These are phyloP conservation scores for Setophaga petechia DNA, from an alignment of 2,113 vertebrate genomes.

Conservation along the genomic window DNA sequence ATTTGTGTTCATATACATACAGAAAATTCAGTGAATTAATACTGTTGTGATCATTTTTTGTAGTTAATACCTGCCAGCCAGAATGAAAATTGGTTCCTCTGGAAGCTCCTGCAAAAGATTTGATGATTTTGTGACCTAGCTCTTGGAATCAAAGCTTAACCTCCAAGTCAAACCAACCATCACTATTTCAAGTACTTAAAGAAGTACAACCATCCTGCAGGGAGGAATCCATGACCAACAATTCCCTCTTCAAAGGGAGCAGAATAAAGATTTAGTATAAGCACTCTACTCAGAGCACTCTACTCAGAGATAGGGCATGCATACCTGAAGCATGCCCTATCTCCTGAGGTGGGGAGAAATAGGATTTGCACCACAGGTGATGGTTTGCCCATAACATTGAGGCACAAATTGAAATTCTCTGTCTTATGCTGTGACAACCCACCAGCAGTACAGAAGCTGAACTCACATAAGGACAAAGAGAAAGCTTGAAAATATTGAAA, in stretches of 20 bases:
- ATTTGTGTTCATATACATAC: not conserved
- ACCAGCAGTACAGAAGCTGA: not conserved
- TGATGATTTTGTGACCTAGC: not conserved
- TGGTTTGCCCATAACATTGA: not conserved
- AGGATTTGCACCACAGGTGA: not conserved
- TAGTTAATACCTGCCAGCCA: not conserved
- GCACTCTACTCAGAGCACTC: not conserved
- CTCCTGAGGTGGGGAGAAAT: not conserved
- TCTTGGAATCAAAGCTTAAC: not conserved
- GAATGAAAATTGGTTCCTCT: not conserved
- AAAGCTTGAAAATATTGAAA: not conserved
- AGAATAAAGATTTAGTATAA: not conserved
- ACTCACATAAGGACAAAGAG: not conserved
- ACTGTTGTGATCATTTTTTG: not conserved
- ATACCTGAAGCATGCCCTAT: not conserved
- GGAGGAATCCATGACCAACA: not conserved
- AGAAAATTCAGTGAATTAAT: not conserved
- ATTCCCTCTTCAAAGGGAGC: not conserved
- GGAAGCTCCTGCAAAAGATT: not conserved
- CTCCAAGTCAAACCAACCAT: not conserved
- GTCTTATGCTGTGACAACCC: accelerated
- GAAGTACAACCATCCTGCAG: not conserved
- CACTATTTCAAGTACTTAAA: not conserved
- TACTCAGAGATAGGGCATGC: too few relatives aligned
- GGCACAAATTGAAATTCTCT: not conserved